phyloP scores from a whole-genome alignment of 1,140 invertebrate species.

The Temnothorax curvispinosus region DNA sequence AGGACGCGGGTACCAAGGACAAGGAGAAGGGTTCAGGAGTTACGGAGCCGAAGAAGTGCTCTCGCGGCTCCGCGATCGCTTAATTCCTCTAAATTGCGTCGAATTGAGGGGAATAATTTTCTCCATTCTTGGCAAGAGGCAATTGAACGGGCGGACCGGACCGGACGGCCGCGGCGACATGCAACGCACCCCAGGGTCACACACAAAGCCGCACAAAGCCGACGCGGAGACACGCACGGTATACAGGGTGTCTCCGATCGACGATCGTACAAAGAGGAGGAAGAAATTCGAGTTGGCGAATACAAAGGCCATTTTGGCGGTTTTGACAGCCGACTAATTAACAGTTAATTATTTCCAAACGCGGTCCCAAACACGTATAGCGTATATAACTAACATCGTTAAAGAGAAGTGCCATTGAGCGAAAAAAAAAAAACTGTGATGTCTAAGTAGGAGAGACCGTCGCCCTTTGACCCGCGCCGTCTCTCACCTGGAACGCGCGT shows the following conservation, averaged over 20 bases:
- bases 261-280: neutral
- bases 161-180: constrained; percentile 65
- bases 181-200: constrained; percentile 78
- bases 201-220: constrained; percentile 41
- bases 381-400: neutral
- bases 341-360: neutral
- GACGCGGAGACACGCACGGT: constrained; percentile 45
- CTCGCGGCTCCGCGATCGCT: constrained; percentile 71
- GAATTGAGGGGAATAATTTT: constrained; percentile 84
- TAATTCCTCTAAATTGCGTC: constrained; percentile 83
- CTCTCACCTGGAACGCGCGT: neutral
- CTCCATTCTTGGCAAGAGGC: constrained; percentile 81
- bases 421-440: no score
- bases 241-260: constrained; percentile 35
- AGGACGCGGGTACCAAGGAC: neutral
- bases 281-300: neutral
- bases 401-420: neutral
- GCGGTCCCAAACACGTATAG: neutral
- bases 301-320: neutral
- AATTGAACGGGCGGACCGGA: constrained; percentile 73
- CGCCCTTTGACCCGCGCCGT: neutral
- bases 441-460: constrained; percentile 11
- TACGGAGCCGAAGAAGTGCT: constrained; percentile 34
- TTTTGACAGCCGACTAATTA: neutral
- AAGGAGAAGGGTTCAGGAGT: constrained; percentile 48